Conservation (phyloP, 2,797 vertebrate species). For the Lophius americanus region DNA sequence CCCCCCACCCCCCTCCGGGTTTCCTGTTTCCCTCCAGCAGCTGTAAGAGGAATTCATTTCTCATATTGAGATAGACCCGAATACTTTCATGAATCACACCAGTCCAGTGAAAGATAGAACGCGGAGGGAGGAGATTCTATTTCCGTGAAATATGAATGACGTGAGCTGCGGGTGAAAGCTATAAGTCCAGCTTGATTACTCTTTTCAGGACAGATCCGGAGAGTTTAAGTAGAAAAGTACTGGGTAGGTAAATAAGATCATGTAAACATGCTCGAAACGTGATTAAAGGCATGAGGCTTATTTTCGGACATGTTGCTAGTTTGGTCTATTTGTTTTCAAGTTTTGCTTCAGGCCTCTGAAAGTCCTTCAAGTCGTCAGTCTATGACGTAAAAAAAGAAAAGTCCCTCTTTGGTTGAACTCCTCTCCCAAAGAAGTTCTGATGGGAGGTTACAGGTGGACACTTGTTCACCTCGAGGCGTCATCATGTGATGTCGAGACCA, state of each 20-base stretch:
- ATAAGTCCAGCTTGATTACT: not conserved
- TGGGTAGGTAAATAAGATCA: not conserved
- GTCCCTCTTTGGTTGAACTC: not conserved
- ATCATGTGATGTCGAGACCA: too few species aligned
- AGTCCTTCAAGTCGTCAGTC: not conserved
- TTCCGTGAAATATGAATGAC: constrained; percentile 30
- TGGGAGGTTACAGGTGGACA: not conserved
- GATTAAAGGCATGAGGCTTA: not conserved
- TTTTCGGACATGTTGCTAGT: not conserved
- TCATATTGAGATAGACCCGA: constrained; percentile 51
- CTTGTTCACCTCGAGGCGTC: too few species aligned
- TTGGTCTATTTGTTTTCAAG: not conserved
- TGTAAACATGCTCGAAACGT: not conserved
- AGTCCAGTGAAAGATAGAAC: not conserved
- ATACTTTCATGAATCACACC: constrained; percentile 16
- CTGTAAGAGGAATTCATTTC: constrained; percentile 31
- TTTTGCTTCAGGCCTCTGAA: not conserved
- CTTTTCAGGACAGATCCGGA: not conserved
- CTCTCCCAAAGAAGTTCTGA: not conserved
- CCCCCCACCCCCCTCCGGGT: constrained; percentile 6
- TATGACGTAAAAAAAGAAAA: not conserved
- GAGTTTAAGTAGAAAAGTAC: not conserved
- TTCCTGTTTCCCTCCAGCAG: not conserved
- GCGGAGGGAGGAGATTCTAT: not conserved
- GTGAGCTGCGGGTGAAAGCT: not conserved